These are phyloP conservation scores for Aphelenchoides fujianensis DNA, from an alignment of 1,140 invertebrate species.

Conservation along the genomic window DNA sequence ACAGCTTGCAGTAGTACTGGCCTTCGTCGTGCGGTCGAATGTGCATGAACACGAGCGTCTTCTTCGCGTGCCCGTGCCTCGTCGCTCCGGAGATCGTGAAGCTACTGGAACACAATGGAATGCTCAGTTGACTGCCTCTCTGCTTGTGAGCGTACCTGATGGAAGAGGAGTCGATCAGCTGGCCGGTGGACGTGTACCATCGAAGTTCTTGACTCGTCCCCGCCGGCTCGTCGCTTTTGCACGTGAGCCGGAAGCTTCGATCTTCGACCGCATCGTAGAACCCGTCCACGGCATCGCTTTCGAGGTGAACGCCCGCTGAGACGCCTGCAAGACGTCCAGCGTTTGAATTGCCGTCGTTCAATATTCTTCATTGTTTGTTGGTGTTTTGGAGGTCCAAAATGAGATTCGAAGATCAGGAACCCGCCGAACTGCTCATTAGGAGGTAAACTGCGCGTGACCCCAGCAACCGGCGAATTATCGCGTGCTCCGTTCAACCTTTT, in stretches of 20 bases:
- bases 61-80: background rate
- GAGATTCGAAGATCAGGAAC: too few relatives aligned
- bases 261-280: background rate
- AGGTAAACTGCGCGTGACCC: background rate
- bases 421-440: background rate
- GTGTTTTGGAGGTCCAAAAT: background rate
- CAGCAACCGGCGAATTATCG: background rate
- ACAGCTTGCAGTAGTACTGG: slow-evolving; percentile 14
- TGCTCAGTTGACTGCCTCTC: too few relatives aligned
- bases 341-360: background rate
- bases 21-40: slow-evolving; percentile 17
- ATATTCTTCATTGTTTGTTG: background rate
- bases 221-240: slow-evolving; percentile 3
- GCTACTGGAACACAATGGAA: background rate
- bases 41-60: background rate
- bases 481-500: background rate
- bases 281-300: slow-evolving; percentile 3
- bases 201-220: background rate
- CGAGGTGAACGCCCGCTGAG: slow-evolving; percentile 1
- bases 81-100: slow-evolving; percentile 6
- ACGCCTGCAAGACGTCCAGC: background rate
- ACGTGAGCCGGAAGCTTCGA: background rate
- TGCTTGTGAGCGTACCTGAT: too few relatives aligned
- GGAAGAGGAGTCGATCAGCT: slow-evolving; percentile 11
- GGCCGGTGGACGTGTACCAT: background rate